Evolutionary conservation across 2,888 invertebrate species (phyloP).

Genomic region (Chrysolina oricalcia): DNA sequence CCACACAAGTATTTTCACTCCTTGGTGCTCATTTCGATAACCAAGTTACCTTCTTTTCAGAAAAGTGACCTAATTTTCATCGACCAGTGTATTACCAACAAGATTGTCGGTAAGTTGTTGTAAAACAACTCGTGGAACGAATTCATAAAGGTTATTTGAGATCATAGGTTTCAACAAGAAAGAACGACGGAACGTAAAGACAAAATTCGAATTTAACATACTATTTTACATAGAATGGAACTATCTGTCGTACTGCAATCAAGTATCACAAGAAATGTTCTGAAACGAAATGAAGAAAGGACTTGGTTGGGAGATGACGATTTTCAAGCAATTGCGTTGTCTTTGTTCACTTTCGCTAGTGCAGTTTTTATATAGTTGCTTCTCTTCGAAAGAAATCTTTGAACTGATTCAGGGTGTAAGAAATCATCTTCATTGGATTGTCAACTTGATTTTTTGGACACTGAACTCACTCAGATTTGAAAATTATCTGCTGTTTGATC

Average conservation of each 20-base stretch:
- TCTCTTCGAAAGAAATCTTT: neutral
- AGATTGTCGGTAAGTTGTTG: conserved; percentile 12
- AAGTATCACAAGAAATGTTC: neutral
- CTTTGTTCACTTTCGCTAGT: neutral
- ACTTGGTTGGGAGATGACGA: neutral
- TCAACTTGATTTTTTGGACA: too few relatives aligned
- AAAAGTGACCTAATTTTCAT: neutral
- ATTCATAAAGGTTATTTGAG: conserved; percentile 12
- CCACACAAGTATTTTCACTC: too few relatives aligned
- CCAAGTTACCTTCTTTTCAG: too few relatives aligned
- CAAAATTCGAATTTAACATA: conserved; percentile 1
- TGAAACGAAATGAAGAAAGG: neutral
- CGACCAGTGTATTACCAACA: neutral
- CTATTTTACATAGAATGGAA: conserved; percentile 12
- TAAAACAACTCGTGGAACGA: conserved; percentile 14
- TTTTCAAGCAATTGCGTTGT: neutral
- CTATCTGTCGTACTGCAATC: neutral
- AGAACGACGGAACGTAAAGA: conserved; percentile 4
- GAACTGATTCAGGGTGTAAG: neutral
- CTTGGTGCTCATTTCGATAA: too few relatives aligned
- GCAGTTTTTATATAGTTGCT: neutral
- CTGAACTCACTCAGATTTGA: too few relatives aligned
- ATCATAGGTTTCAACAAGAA: conserved; percentile 14
- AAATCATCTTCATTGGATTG: too few relatives aligned
- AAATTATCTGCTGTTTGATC: too few relatives aligned